phyloP scores from a whole-genome alignment of 2,888 invertebrate species.

The Sepiola atlantica region DNA sequence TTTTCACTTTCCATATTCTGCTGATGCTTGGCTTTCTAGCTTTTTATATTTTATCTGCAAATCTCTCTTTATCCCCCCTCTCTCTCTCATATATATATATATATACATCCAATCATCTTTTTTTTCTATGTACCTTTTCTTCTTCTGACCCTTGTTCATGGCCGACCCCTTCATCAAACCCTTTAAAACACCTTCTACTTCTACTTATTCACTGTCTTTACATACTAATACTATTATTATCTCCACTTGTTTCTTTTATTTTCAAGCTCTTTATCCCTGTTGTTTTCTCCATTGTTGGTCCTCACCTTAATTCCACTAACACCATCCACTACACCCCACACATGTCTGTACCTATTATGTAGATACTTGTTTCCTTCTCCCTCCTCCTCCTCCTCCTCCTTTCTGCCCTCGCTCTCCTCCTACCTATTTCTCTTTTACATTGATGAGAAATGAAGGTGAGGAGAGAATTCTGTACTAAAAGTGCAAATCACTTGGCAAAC shows the following conservation, averaged over 20 bases:
- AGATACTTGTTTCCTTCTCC: not conserved
- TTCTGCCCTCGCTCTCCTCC: not conserved
- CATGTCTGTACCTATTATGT: not conserved
- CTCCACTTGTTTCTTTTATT: not conserved
- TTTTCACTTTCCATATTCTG: not conserved
- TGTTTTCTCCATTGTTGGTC: not conserved
- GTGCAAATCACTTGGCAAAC: constrained; percentile 32
- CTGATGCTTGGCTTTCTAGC: not conserved
- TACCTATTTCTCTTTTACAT: not conserved
- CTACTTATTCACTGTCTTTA: not conserved
- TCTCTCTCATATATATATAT: not conserved
- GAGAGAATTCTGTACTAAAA: not conserved
- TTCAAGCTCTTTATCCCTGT: not conserved
- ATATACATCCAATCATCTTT: not conserved
- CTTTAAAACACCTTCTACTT: too few relatives aligned
- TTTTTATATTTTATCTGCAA: not conserved
- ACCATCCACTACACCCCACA: too few relatives aligned
- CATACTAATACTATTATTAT: not conserved
- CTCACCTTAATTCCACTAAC: not conserved
- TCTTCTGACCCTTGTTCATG: not conserved
- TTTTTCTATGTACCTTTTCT: not conserved
- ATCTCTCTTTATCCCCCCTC: not conserved
- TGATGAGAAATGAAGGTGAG: constrained; percentile 15
- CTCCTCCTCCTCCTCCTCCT: not conserved
- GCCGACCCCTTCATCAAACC: not conserved